Evolutionary conservation across 2,888 invertebrate genomes (phyloP).

Genomic region (Scaeva pyrastri): DNA sequence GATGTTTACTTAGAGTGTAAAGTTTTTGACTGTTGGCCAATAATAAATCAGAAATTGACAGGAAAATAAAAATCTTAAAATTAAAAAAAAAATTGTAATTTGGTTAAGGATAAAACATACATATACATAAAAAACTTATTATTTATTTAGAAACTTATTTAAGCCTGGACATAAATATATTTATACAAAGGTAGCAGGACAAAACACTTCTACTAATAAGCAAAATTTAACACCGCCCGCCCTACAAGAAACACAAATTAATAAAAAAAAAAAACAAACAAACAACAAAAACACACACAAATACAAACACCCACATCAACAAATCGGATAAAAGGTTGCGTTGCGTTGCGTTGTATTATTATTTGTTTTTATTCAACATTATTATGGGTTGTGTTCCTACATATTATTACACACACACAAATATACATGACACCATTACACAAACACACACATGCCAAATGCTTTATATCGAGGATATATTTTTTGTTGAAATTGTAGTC

Average conservation of each 20-base stretch:
- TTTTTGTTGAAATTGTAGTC: constrained; percentile 63
- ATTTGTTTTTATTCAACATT: constrained; percentile 37
- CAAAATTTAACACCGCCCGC: constrained; percentile 67
- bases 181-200: constrained; percentile 74
- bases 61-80: constrained; percentile 26
- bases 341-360: constrained; percentile 16
- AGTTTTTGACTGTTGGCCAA: too few relatives aligned
- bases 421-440: constrained; percentile 44
- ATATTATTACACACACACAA: constrained; percentile 51
- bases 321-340: constrained; percentile 62
- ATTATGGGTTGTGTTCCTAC: constrained; percentile 64
- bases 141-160: constrained; percentile 52
- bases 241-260: constrained; percentile 54
- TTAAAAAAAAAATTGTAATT: constrained; percentile 51
- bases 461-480: constrained; percentile 59
- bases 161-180: constrained; percentile 67
- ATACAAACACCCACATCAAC: constrained; percentile 46
- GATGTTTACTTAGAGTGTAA: too few relatives aligned
- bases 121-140: constrained; percentile 22
- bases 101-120: constrained; percentile 70
- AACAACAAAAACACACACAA: constrained; percentile 33
- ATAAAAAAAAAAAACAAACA: background rate
- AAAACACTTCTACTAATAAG: constrained; percentile 73
- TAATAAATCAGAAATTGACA: constrained; percentile 1
- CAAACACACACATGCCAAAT: constrained; percentile 66